Evolutionary conservation across 1,140 invertebrate genomes (phyloP).

Genomic region (Scaptomyza hsui): DNA sequence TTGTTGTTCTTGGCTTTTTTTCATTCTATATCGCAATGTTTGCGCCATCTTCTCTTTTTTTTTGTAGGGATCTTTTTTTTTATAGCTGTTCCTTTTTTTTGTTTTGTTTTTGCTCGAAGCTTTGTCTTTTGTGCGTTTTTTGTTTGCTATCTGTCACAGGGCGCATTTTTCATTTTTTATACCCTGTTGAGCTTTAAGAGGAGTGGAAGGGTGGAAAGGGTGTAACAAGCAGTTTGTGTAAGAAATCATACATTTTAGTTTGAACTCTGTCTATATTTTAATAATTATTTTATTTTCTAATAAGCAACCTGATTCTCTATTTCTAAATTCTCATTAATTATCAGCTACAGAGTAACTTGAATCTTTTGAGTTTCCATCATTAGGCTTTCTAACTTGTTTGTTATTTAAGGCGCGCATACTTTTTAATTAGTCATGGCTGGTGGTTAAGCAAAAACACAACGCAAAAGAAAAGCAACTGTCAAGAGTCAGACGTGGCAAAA

Average conservation of each 20-base stretch:
- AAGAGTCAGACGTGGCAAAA: neutral
- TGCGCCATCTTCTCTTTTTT: constrained; percentile 22
- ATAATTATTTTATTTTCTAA: no score
- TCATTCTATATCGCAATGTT: neutral
- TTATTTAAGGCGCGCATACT: constrained; percentile 33
- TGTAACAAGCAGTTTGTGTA: no score
- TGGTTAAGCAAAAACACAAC: neutral
- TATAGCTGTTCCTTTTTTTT: constrained; percentile 7
- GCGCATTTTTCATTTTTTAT: constrained; percentile 23
- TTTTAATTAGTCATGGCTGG: constrained; percentile 67
- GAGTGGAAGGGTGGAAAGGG: neutral
- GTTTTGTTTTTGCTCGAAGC: constrained; percentile 1
- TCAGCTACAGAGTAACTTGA: neutral
- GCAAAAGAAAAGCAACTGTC: constrained; percentile 1
- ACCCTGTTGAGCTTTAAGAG: neutral
- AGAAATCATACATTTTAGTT: no score
- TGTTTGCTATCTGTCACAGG: constrained; percentile 23
- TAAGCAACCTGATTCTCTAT: no score
- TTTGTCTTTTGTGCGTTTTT: constrained; percentile 49
- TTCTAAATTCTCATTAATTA: no score
- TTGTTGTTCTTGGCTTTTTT: constrained; percentile 25
- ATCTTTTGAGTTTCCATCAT: neutral
- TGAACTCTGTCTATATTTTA: no score
- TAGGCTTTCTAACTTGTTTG: neutral
- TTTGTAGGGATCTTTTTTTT: constrained; percentile 3